These are phyloP conservation scores for Chalcis sispes DNA, from an alignment of 2,888 invertebrate species.

Conservation along the genomic window DNA sequence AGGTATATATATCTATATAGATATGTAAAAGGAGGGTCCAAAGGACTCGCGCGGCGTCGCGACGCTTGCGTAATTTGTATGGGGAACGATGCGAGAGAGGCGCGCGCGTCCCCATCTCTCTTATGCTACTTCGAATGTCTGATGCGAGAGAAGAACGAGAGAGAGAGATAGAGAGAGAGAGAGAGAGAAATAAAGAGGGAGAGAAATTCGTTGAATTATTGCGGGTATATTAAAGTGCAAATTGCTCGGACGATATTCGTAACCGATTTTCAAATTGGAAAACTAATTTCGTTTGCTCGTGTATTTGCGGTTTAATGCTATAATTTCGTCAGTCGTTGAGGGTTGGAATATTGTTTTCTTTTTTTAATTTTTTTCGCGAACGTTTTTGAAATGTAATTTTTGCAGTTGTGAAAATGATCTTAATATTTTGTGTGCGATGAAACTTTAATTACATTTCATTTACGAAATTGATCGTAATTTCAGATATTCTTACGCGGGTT, in stretches of 20 bases:
- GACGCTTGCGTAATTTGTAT: slow-evolving; percentile 43
- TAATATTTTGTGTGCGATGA: too few relatives aligned
- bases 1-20: too few relatives aligned
- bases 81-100: too few relatives aligned
- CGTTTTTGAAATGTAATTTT: neutral
- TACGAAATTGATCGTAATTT: too few relatives aligned
- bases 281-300: neutral
- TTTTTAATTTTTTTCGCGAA: neutral
- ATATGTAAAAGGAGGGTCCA: too few relatives aligned
- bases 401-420: too few relatives aligned
- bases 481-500: too few relatives aligned
- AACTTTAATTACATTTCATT: too few relatives aligned
- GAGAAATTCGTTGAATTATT: slow-evolving; percentile 20
- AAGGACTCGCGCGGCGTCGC: slow-evolving; percentile 33
- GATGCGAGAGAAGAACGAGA: neutral
- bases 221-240: neutral
- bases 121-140: slow-evolving; percentile 29
- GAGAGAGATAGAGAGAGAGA: too few relatives aligned
- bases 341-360: neutral
- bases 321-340: too few relatives aligned
- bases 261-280: neutral
- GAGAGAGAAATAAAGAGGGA: too few relatives aligned
- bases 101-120: neutral
- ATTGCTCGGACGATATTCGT: neutral
- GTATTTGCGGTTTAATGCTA: neutral